Evolutionary conservation across 2,797 vertebrate genomes (phyloP).

Genomic region (Apogon talboti): DNA sequence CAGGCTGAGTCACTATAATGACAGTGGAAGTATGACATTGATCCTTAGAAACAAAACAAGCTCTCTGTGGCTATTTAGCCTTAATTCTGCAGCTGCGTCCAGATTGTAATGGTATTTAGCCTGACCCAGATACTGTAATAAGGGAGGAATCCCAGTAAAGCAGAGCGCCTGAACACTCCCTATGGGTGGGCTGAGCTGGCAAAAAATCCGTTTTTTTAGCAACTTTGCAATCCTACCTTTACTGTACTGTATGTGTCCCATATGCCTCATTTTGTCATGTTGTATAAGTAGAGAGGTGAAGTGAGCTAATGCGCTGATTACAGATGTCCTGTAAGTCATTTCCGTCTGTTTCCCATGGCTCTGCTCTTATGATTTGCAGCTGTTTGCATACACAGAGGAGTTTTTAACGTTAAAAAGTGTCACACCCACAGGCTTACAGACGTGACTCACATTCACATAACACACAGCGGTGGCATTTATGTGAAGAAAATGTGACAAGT

Average conservation of each 20-base stretch:
- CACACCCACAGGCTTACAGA: slow-evolving; percentile 3
- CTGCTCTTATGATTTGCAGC: slow-evolving; percentile 41
- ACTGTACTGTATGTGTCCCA: slow-evolving; percentile 31
- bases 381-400: slow-evolving; percentile 6
- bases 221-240: slow-evolving; percentile 41
- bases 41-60: slow-evolving; percentile 12
- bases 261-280: slow-evolving; percentile 23
- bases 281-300: slow-evolving; percentile 32
- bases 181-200: slow-evolving; percentile 52
- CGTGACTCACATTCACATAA: slow-evolving; percentile 13
- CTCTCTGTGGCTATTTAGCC: slow-evolving; percentile 22
- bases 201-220: slow-evolving; percentile 35
- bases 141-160: slow-evolving; percentile 63
- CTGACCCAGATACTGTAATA: slow-evolving; percentile 68
- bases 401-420: slow-evolving; percentile 1
- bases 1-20: background rate
- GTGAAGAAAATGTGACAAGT: slow-evolving; percentile 38
- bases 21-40: background rate
- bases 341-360: slow-evolving; percentile 31
- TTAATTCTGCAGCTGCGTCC: slow-evolving; percentile 30
- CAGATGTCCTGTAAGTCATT: slow-evolving; percentile 49
- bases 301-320: slow-evolving; percentile 53
- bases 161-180: slow-evolving; percentile 33
- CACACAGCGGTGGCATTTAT: slow-evolving; percentile 43
- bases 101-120: slow-evolving; percentile 26